Conservation (phyloP, 1,140 invertebrate species). For the Helicoverpa armigera region DNA sequence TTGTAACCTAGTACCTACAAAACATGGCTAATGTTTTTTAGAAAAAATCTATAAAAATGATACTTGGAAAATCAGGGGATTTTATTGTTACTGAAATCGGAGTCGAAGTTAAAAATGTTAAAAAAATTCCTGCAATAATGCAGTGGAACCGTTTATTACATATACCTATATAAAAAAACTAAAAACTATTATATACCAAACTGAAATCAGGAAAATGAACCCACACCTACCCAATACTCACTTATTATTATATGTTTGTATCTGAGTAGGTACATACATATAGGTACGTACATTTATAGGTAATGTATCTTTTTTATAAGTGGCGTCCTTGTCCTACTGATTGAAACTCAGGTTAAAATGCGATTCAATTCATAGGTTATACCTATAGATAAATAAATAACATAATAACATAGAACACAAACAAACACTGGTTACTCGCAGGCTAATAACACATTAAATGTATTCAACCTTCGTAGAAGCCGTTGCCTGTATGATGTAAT, state of each 20-base stretch:
- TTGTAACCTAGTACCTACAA: no score
- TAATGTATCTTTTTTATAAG: not conserved
- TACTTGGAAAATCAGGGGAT: no score
- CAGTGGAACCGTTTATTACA: not conserved
- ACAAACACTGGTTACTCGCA: not conserved
- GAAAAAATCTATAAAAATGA: no score
- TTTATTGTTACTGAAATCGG: no score
- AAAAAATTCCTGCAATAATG: not conserved
- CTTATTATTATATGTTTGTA: no score
- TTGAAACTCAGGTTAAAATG: not conserved
- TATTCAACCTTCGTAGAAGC: slow-evolving; percentile 25
- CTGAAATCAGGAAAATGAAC: no score
- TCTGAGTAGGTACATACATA: no score
- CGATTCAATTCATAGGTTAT: not conserved
- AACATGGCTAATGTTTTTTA: no score
- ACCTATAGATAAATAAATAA: not conserved
- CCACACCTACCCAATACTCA: no score
- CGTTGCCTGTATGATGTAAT: slow-evolving; percentile 29
- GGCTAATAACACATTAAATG: slow-evolving; percentile 1
- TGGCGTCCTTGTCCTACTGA: not conserved
- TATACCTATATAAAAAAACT: not conserved
- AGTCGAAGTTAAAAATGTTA: no score
- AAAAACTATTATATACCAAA: no score
- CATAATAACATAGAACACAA: not conserved
- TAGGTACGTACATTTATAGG: no score